phyloP scores from a whole-genome alignment of 2,113 vertebrate species.

The Theropithecus gelada region DNA sequence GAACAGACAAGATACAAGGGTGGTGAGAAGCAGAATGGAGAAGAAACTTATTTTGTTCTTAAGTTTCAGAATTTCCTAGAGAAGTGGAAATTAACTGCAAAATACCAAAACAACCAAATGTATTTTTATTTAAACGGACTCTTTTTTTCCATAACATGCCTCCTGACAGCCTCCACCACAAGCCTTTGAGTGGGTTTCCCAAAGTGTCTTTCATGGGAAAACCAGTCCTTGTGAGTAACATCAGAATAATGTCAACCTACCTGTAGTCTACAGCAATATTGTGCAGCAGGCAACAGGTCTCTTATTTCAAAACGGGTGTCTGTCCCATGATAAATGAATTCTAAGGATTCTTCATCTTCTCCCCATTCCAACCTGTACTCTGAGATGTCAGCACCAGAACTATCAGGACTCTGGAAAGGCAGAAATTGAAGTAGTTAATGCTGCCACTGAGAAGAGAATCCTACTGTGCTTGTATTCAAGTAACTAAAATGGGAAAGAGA shows the following conservation, averaged over 20 bases:
- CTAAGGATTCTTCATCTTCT: constrained; percentile 92
- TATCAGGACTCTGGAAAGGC: constrained; percentile 91
- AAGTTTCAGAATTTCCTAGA: neutral
- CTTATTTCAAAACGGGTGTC: constrained; percentile 92
- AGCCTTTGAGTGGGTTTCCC: neutral
- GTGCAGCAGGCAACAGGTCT: constrained; percentile 89
- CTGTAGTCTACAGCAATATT: constrained; percentile 95
- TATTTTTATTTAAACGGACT: neutral
- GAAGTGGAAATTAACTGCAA: neutral
- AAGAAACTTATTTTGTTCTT: neutral
- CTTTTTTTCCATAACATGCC: neutral
- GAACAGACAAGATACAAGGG: neutral
- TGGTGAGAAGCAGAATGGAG: neutral
- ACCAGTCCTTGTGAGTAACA: neutral
- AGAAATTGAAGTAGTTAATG: constrained; percentile 37
- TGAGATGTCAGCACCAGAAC: constrained; percentile 95
- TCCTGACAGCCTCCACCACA: neutral
- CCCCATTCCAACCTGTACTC: constrained; percentile 97
- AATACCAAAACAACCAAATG: neutral
- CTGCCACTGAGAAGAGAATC: constrained; percentile 20
- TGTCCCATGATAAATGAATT: constrained; percentile 90
- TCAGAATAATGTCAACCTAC: constrained; percentile 65
- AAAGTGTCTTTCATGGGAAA: neutral
- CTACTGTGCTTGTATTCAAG: neutral
- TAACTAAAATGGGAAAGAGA: neutral